Evolutionary conservation across 1,140 invertebrate species (phyloP).

Genomic region (Bombus sylvicola): DNA sequence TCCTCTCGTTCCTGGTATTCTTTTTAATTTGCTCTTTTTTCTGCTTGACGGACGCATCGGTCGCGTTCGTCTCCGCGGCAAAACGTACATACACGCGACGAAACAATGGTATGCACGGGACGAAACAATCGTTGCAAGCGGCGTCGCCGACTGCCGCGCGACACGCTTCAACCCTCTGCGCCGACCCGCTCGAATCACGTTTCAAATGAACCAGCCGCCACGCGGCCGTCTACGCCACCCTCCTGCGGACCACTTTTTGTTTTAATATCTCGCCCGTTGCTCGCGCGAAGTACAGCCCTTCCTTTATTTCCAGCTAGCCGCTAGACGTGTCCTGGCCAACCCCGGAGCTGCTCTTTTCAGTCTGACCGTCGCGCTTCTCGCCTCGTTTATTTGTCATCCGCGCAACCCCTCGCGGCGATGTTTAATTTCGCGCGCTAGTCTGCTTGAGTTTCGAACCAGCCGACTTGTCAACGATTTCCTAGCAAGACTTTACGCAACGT

Average conservation of each 20-base stretch:
- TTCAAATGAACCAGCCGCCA: conserved; percentile 50
- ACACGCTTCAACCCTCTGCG: conserved; percentile 36
- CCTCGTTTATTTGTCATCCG: conserved; percentile 30
- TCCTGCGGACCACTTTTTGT: conserved; percentile 37
- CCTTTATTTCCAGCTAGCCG: conserved; percentile 50
- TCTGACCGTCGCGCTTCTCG: neutral
- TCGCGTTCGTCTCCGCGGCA: conserved; percentile 33
- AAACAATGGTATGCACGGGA: conserved; percentile 41
- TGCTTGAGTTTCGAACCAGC: neutral
- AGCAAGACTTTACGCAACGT: neutral
- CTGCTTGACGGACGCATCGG: conserved; percentile 17
- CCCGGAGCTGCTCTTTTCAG: conserved; percentile 8
- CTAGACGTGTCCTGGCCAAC: conserved; percentile 1
- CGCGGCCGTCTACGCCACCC: neutral
- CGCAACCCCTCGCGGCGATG: conserved; percentile 7
- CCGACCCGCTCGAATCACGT: conserved; percentile 11
- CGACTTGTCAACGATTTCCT: neutral
- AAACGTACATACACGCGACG: conserved; percentile 44
- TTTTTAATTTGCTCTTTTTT: neutral
- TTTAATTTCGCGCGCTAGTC: conserved; percentile 44
- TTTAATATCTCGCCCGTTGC: conserved; percentile 56
- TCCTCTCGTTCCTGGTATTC: neutral
- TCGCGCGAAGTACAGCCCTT: conserved; percentile 34
- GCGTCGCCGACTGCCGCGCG: conserved; percentile 15
- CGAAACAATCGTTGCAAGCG: conserved; percentile 57